These are phyloP conservation scores for Dysmachus trigonus DNA, from an alignment of 2,888 invertebrate species.

Conservation along the genomic window DNA sequence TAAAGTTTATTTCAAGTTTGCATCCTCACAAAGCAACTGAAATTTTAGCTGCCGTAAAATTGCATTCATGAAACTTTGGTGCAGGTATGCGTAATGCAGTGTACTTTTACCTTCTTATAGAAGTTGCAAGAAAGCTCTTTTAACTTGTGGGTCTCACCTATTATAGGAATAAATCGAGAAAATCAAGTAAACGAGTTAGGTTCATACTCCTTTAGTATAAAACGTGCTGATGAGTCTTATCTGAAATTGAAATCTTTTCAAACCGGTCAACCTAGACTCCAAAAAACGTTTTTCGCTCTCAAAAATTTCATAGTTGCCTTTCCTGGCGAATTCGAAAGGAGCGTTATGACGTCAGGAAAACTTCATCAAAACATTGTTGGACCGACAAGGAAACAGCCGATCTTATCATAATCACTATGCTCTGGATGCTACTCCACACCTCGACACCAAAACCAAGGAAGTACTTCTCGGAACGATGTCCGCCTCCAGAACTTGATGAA, in stretches of 20 bases:
- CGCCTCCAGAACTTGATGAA: neutral
- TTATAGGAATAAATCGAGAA: slow-evolving; percentile 47
- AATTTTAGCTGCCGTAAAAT: neutral
- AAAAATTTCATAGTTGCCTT: slow-evolving; percentile 39
- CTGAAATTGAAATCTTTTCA: slow-evolving; percentile 51
- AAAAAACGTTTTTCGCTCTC: slow-evolving; percentile 25
- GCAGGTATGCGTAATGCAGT: neutral
- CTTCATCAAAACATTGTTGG: slow-evolving; percentile 44
- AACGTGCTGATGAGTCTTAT: slow-evolving; percentile 47
- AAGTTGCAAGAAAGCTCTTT: neutral
- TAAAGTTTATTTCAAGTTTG: slow-evolving; percentile 46
- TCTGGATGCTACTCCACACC: slow-evolving; percentile 27
- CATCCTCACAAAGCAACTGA: neutral
- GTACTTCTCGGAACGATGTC: neutral
- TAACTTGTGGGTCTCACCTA: neutral
- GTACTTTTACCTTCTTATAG: slow-evolving; percentile 13
- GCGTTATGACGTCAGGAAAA: slow-evolving; percentile 18
- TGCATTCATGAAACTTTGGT: slow-evolving; percentile 35
- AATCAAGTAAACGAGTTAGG: slow-evolving; percentile 24
- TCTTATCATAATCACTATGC: slow-evolving; percentile 47
- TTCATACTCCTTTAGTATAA: slow-evolving; percentile 45
- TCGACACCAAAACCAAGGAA: neutral
- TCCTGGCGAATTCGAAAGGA: slow-evolving; percentile 10
- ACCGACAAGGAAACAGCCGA: slow-evolving; percentile 30
- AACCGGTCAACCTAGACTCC: slow-evolving; percentile 48